Evolutionary conservation across 2,113 vertebrate genomes (phyloP).

Genomic region (Ascaphus truei): DNA sequence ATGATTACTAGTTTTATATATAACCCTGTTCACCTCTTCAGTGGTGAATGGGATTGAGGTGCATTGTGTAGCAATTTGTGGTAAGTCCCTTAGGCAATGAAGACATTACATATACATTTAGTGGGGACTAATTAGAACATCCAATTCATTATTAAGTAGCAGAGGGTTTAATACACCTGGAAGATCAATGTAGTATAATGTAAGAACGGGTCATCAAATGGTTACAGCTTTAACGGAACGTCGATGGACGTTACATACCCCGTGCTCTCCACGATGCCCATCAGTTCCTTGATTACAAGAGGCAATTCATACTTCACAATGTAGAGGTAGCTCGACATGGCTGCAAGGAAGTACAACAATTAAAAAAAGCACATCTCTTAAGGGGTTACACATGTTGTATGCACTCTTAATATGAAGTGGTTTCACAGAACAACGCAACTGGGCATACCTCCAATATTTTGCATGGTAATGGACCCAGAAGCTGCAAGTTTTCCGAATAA

Average conservation of each 20-base stretch:
- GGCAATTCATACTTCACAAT: conserved; percentile 98
- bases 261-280: conserved; percentile 63
- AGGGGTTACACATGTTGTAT: neutral
- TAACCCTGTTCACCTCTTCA: too few relatives aligned
- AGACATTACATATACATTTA: too few relatives aligned
- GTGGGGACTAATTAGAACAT: too few relatives aligned
- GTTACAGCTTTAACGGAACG: too few relatives aligned
- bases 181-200: too few relatives aligned
- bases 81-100: too few relatives aligned
- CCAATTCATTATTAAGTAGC: too few relatives aligned
- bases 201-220: too few relatives aligned
- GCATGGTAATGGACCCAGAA: conserved; percentile 90
- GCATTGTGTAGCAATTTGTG: too few relatives aligned
- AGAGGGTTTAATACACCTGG: too few relatives aligned
- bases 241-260: conserved; percentile 80
- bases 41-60: too few relatives aligned
- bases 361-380: neutral
- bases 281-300: conserved; percentile 85
- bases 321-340: conserved; percentile 98
- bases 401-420: neutral
- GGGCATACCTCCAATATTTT: conserved; percentile 90
- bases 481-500: conserved; percentile 89
- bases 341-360: conserved; percentile 72
- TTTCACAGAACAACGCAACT: neutral
- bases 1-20: too few relatives aligned